phyloP scores from a whole-genome alignment of 2,113 vertebrate genomes.

The Oncorhynchus mykiss region DNA sequence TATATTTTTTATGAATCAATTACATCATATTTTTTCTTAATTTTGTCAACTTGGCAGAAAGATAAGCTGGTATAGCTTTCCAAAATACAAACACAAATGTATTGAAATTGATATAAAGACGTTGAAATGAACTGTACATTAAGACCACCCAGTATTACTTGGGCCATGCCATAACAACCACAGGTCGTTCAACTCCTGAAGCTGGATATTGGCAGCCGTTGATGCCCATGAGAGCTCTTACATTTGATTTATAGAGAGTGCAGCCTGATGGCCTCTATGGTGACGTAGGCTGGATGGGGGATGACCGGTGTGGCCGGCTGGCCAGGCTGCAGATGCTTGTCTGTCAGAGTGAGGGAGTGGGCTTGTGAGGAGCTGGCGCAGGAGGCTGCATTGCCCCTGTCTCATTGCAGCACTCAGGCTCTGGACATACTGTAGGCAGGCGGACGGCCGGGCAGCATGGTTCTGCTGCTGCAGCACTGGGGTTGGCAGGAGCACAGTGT shows the following conservation, averaged over 20 bases:
- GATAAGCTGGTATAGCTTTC: not conserved
- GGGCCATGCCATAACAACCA: constrained; percentile 25
- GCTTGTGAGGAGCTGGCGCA: constrained; percentile 59
- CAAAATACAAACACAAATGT: not conserved
- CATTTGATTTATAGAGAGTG: constrained; percentile 68
- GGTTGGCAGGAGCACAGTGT: constrained; percentile 39
- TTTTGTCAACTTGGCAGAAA: not conserved
- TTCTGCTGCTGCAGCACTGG: constrained; percentile 46
- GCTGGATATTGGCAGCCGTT: constrained; percentile 21
- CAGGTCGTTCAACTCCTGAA: constrained; percentile 23
- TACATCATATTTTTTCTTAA: not conserved
- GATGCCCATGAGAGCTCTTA: constrained; percentile 22
- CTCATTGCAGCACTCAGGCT: constrained; percentile 56
- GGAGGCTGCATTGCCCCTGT: constrained; percentile 43
- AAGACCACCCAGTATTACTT: not conserved
- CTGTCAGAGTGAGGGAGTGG: constrained; percentile 55
- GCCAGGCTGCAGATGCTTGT: constrained; percentile 60
- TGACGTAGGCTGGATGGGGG: constrained; percentile 59
- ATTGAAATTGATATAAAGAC: not conserved
- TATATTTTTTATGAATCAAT: not conserved
- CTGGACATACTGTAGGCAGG: constrained; percentile 42
- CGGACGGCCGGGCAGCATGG: constrained; percentile 33
- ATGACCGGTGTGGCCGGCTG: constrained; percentile 52
- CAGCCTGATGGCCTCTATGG: constrained; percentile 62
- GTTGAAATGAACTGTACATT: not conserved